Percentiles rank a stretch among this genome's conserved stretches.
These are phyloP conservation scores for Centropyge bicolor DNA, from an alignment of 2,797 vertebrate species.

Conservation along the genomic window DNA sequence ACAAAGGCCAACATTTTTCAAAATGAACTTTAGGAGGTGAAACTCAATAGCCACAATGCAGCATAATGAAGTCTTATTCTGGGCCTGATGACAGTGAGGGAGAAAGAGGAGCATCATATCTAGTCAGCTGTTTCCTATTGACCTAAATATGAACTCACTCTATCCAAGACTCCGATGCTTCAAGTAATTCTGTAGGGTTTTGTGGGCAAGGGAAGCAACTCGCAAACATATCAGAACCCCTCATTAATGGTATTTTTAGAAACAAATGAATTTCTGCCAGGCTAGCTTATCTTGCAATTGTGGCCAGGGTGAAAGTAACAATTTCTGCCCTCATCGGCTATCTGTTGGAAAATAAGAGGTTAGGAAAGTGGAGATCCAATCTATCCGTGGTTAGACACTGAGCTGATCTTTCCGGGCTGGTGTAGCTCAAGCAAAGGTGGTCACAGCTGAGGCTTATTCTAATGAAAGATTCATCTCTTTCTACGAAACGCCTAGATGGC, in stretches of 20 bases:
- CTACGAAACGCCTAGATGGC: slow-evolving; percentile 24
- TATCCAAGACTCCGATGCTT: slow-evolving; percentile 40
- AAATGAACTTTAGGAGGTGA: slow-evolving; percentile 25
- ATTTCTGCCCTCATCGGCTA: slow-evolving; percentile 47
- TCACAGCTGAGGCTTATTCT: neutral
- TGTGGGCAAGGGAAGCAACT: slow-evolving; percentile 53
- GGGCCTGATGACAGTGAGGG: slow-evolving; percentile 28
- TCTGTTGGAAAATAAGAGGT: slow-evolving; percentile 63
- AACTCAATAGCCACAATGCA: slow-evolving; percentile 34
- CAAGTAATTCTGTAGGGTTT: slow-evolving; percentile 58
- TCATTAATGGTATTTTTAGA: slow-evolving; percentile 81
- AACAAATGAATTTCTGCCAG: slow-evolving; percentile 64
- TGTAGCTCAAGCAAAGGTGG: slow-evolving; percentile 18
- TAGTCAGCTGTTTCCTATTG: slow-evolving; percentile 67
- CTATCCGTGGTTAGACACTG: slow-evolving; percentile 54
- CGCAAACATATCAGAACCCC: slow-evolving; percentile 66
- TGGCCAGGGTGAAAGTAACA: slow-evolving; percentile 64
- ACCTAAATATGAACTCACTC: slow-evolving; percentile 71
- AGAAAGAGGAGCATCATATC: slow-evolving; percentile 57
- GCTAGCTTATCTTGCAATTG: slow-evolving; percentile 66
- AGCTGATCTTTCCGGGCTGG: slow-evolving; percentile 52
- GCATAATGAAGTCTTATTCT: slow-evolving; percentile 34
- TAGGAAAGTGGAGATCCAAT: slow-evolving; percentile 55
- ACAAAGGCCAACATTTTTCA: slow-evolving; percentile 15
- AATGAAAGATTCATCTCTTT: neutral